Evolutionary conservation across 1,140 invertebrate species (phyloP).

Genomic region (Ladona fulva): DNA sequence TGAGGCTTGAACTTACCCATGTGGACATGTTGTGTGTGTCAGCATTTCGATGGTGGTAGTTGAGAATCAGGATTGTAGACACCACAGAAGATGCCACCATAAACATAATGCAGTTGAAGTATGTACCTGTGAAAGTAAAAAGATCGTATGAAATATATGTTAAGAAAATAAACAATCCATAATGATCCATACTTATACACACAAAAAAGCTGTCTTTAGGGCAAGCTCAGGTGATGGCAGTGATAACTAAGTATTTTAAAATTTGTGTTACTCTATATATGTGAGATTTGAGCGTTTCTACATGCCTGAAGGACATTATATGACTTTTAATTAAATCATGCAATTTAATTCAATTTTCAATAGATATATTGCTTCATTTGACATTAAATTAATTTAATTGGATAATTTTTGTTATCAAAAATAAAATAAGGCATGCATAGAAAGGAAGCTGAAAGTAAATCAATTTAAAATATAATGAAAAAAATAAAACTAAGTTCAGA

Average conservation of each 20-base stretch:
- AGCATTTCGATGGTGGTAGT: constrained; percentile 95
- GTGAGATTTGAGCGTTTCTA: constrained; percentile 9
- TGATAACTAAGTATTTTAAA: background rate
- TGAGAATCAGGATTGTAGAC: constrained; percentile 93
- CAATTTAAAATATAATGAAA: background rate
- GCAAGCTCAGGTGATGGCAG: constrained; percentile 6
- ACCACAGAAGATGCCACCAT: constrained; percentile 99
- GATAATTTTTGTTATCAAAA: constrained; percentile 5
- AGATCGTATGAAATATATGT: background rate
- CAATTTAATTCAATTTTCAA: background rate
- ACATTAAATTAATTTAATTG: constrained; percentile 9
- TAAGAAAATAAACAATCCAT: background rate
- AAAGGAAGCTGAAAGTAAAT: constrained; percentile 9
- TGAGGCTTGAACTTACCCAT: constrained; percentile 91
- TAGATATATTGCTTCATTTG: background rate
- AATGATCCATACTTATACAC: background rate
- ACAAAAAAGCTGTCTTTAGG: background rate
- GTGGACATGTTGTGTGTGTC: constrained; percentile 94
- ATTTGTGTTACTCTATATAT: background rate
- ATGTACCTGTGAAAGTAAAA: constrained; percentile 62
- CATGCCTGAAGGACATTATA: background rate
- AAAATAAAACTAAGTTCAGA: constrained; percentile 11
- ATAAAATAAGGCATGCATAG: background rate
- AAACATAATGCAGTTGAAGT: constrained; percentile 99
- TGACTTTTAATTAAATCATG: constrained; percentile 1